Evolutionary conservation across 2,888 invertebrate genomes (phyloP).

Genomic region (Ichneumoninae sp.): DNA sequence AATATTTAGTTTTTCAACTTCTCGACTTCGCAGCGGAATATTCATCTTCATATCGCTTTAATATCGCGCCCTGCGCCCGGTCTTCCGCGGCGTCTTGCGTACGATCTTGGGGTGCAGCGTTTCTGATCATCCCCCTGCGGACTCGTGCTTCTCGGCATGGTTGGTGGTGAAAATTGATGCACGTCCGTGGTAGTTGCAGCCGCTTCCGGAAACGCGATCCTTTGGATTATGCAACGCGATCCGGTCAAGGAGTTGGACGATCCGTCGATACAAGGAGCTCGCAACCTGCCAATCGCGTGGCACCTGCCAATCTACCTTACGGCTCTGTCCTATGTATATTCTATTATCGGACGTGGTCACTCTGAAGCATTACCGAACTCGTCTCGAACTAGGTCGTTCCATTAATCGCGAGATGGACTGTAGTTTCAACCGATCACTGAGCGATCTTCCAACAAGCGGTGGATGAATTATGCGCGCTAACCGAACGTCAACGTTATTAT

Average conservation of each 20-base stretch:
- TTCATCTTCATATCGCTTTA: constrained; percentile 80
- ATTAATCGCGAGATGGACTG: constrained; percentile 57
- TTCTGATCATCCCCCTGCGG: constrained; percentile 52
- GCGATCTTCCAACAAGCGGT: background rate
- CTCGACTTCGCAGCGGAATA: constrained; percentile 67
- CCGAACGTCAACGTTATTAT: too few species aligned
- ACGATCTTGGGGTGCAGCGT: constrained; percentile 17
- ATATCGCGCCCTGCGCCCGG: constrained; percentile 71
- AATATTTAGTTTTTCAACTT: constrained; percentile 75
- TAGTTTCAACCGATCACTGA: background rate
- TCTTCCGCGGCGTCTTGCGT: constrained; percentile 62
- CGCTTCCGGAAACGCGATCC: constrained; percentile 21
- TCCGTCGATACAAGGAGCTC: constrained; percentile 37
- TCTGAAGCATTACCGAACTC: constrained; percentile 57
- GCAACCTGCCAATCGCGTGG: too few species aligned
- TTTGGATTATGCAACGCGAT: constrained; percentile 48
- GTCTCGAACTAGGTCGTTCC: constrained; percentile 45
- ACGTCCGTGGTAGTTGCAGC: background rate
- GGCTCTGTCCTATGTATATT: constrained; percentile 31
- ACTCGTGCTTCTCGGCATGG: background rate
- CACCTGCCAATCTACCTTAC: too few species aligned
- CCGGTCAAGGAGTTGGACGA: constrained; percentile 15
- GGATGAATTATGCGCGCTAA: too few species aligned
- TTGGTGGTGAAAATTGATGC: constrained; percentile 10
- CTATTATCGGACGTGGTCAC: constrained; percentile 63